Base-by-base conservation (phyloP, 1,140 invertebrate genomes). In the Pseudomyrmex gracilis region DNA sequence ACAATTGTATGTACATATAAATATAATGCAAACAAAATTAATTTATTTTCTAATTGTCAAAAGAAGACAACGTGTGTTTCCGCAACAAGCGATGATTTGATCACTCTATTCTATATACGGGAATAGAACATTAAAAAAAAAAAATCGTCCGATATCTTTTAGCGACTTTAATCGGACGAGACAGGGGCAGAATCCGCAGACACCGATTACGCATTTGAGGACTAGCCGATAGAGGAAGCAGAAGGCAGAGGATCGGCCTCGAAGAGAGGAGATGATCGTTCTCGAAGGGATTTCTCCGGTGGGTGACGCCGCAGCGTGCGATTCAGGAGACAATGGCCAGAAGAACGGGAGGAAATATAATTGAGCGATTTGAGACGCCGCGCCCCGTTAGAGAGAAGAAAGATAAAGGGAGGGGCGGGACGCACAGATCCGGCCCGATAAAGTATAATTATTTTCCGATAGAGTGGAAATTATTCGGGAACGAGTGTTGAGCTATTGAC, bases 381-480 rank as follows among this genome's bases (percentile, higher is more conserved):
- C 73, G 74, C 70, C 58, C 61, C 57, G 63, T 84, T 82, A 83
- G 85, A 74, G 83, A 55, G 64, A 63, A 49, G 57, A 73, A 43
- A 58, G 57, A 34, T 57, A 24, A 45, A 53, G 64, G 47, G 85
- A 87, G 88, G 67, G 71, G 84, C 58, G 83, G 86, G 88, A 80
- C 34, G 34, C 34, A 76, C 73, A 78, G 86, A 74, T 71, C 87
- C 88, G 91, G 90, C 82, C 89, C 89, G 91, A 93, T 94, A 93
- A 94, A 93, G 93, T 94, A 93, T 94, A 94, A 94, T 94, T 94
- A 94, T 94, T 94, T 94, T 94, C 93, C 93, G 92, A 94, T 94
- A 93, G 91, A 94, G 92, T 94, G 93, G 92, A 94, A 94, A 94
- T 94, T 94, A 94, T 93, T 92, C 90, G 88, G 90, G 92, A 93